Conservation (phyloP, 2,113 vertebrate species). For the Beaufortia kweichowensis region DNA sequence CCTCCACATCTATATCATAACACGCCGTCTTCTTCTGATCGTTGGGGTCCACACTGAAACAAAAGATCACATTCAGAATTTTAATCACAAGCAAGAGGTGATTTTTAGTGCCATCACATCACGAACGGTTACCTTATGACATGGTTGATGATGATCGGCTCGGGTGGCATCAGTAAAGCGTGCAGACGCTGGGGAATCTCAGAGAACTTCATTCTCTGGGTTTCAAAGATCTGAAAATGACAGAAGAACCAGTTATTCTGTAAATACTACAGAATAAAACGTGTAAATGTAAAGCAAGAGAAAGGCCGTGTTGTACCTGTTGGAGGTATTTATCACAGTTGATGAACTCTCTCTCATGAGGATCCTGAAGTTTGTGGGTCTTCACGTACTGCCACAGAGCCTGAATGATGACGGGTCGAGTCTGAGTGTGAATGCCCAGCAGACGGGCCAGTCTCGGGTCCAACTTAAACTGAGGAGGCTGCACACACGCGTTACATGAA, state of each 20-base stretch:
- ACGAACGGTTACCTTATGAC: conserved; percentile 86
- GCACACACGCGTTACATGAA: background rate
- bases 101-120: background rate
- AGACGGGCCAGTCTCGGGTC: conserved; percentile 86
- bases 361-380: conserved; percentile 89
- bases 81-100: accelerated
- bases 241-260: background rate
- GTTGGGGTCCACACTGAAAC: conserved; percentile 90
- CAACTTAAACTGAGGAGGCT: conserved; percentile 74
- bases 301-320: conserved; percentile 70
- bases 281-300: background rate
- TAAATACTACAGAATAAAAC: background rate
- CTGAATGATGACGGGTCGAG: conserved; percentile 88
- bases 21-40: conserved; percentile 99
- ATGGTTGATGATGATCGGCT: conserved; percentile 99
- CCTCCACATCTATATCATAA: conserved; percentile 99
- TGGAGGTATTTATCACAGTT: conserved; percentile 91
- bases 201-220: conserved; percentile 88
- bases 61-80: background rate
- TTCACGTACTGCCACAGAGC: conserved; percentile 91
- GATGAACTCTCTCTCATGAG: conserved; percentile 86
- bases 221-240: conserved; percentile 63
- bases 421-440: conserved; percentile 88
- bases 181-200: conserved; percentile 90
- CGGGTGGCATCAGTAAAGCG: conserved; percentile 96